Base-by-base conservation (phyloP, 2,797 vertebrate genomes). In the Sebastes itinus region DNA sequence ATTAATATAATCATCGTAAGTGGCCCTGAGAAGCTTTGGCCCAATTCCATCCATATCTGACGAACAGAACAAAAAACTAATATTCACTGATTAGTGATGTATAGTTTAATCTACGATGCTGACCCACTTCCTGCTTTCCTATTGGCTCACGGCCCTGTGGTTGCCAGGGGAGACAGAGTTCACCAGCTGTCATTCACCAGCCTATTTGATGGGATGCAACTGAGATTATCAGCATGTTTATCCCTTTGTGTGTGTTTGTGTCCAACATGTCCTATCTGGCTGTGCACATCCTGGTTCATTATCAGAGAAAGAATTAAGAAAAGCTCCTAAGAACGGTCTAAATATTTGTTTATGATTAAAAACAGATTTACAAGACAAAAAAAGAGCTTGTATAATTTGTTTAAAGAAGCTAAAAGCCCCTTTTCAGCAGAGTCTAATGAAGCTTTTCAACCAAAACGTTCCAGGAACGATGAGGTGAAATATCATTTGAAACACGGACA, bases 11-110 rank as follows among this genome's bases (percentile, higher is more conserved):
- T 92, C 77, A 87, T 75, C 28, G 25, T 87, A 88, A 91, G 87
- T 91, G 88, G 90, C 86, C 33, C 52, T 82, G 38, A 90, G 86
- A 87, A 75, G 92, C 83, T 90, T 90, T 83, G 67, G 72, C n/a
- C 16, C 28, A 7, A 4, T 66, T 77, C 10, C n/a, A 8, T 65
- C 79, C 42, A 63, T 82, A 82, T 89, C 75, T 79, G 87, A 83
- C 70, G 0, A 76, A 74, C 70, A 49, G 75, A 87, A 86, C 72
- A 88, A 84, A 70, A 75, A 80, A 75, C 42, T 23, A 74, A 82
- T 75, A 73, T 77, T 56, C 83, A 46, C 32, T 78, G 81, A 69
- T 33, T 33, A 23, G 20, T 55, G 49, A 33, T 66, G 60, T 23
- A 79, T 23, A 81, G 35, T n/a, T 25, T 78, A 88, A 82, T 89